Evolutionary conservation across 2,888 invertebrate genomes (phyloP).

Genomic region (Phragmatobia fuliginosa): DNA sequence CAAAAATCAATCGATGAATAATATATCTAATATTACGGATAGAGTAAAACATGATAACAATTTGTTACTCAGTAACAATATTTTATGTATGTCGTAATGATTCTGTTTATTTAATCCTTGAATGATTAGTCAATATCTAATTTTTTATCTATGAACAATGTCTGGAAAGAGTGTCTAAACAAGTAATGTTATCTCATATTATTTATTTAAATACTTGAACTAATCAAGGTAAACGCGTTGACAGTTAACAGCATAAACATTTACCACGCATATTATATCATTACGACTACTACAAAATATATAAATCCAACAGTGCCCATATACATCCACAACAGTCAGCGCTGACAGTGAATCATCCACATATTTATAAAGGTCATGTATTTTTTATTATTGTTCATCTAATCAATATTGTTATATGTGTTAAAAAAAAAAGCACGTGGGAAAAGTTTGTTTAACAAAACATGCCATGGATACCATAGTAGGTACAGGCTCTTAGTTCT

Average conservation of each 20-base stretch:
- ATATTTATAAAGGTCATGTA: conserved; percentile 49
- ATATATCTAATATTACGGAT: too few species aligned
- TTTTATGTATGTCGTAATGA: background rate
- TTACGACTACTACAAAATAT: conserved; percentile 28
- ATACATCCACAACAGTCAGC: conserved; percentile 31
- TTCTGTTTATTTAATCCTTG: too few species aligned
- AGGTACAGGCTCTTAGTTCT: too few species aligned
- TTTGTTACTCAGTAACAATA: background rate
- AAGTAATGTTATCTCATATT: too few species aligned
- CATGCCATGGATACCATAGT: background rate
- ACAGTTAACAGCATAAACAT: conserved; percentile 11
- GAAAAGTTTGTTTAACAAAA: background rate
- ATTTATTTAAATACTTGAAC: background rate
- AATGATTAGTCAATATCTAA: too few species aligned
- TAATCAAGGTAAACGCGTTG: conserved; percentile 10
- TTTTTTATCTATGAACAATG: too few species aligned
- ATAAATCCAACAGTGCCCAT: conserved; percentile 34
- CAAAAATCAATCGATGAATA: too few species aligned
- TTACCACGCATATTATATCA: conserved; percentile 11
- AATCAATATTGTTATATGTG: background rate
- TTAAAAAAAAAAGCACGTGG: background rate
- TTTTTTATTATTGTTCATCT: conserved; percentile 16
- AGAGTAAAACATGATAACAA: background rate
- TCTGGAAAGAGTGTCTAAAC: too few species aligned
- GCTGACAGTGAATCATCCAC: conserved; percentile 46